Conservation (phyloP, 2,888 invertebrate species). For the Drosophila neonasuta region DNA sequence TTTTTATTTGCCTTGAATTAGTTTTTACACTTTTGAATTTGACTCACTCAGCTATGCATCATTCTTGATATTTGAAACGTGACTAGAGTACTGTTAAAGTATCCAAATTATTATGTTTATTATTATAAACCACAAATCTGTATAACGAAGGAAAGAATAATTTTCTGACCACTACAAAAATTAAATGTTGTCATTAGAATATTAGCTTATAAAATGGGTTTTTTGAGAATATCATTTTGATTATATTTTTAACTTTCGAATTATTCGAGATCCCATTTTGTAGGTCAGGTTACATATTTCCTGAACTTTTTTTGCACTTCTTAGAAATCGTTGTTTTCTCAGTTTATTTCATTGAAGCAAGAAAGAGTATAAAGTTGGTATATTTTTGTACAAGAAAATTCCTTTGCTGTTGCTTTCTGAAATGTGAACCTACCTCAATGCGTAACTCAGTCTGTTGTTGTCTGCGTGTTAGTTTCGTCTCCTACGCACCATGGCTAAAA, state of each 20-base stretch:
- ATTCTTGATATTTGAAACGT: conserved; percentile 29
- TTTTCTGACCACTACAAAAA: too few relatives aligned
- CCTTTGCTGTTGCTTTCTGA: neutral
- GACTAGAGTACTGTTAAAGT: neutral
- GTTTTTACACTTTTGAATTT: conserved; percentile 16
- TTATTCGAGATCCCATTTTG: neutral
- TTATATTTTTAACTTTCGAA: neutral
- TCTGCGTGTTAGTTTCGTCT: conserved; percentile 15
- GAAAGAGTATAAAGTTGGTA: neutral
- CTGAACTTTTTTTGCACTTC: too few relatives aligned
- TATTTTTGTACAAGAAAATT: neutral
- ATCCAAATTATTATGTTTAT: too few relatives aligned
- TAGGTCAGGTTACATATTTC: too few relatives aligned
- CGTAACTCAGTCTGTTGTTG: conserved; percentile 39
- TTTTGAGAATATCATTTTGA: too few relatives aligned
- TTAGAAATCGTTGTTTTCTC: neutral
- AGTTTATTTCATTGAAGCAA: neutral
- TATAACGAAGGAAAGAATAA: too few relatives aligned
- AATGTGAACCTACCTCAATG: conserved; percentile 68
- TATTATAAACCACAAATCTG: too few relatives aligned
- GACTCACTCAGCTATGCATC: conserved; percentile 27
- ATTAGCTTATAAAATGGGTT: too few relatives aligned
- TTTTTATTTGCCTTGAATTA: conserved; percentile 22
- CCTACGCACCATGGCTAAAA: conserved; percentile 46
- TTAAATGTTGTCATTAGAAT: too few relatives aligned